phyloP scores from a whole-genome alignment of 2,113 vertebrate genomes.

The Macaca mulatta region DNA sequence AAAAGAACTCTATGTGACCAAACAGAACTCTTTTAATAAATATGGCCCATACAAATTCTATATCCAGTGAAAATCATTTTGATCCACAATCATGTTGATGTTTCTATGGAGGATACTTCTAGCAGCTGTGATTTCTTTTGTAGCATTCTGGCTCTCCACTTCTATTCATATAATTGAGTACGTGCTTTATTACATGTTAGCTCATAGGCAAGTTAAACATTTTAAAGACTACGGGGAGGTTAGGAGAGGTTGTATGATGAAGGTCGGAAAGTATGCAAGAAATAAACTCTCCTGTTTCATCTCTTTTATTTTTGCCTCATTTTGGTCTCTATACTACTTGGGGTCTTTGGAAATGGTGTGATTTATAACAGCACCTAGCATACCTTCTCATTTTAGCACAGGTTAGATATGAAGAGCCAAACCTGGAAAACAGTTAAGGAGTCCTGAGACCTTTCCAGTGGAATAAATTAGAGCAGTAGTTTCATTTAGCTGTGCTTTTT shows the following conservation, averaged over 20 bases:
- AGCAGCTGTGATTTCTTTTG: neutral
- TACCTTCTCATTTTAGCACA: neutral
- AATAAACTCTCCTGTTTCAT: neutral
- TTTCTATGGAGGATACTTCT: neutral
- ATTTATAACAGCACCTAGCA: neutral
- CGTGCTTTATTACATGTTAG: neutral
- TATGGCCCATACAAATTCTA: neutral
- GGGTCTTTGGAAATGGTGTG: neutral
- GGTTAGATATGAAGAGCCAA: neutral
- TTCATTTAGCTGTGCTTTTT: neutral
- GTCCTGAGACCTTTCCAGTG: slow-evolving; percentile 8
- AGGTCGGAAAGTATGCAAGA: neutral
- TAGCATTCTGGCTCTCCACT: neutral
- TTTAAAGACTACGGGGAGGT: neutral
- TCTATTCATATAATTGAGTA: neutral
- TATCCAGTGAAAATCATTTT: neutral
- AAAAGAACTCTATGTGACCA: neutral
- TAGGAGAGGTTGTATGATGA: neutral
- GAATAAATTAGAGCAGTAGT: neutral
- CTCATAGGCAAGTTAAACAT: neutral
- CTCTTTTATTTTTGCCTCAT: neutral
- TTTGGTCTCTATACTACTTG: neutral
- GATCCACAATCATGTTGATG: neutral
- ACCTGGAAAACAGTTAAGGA: slow-evolving; percentile 19
- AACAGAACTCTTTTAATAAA: neutral